Percentiles rank a stretch among this genome's conserved stretches.
phyloP scores from a whole-genome alignment of 2,888 invertebrate genomes.

The Drosophila mulleri region DNA sequence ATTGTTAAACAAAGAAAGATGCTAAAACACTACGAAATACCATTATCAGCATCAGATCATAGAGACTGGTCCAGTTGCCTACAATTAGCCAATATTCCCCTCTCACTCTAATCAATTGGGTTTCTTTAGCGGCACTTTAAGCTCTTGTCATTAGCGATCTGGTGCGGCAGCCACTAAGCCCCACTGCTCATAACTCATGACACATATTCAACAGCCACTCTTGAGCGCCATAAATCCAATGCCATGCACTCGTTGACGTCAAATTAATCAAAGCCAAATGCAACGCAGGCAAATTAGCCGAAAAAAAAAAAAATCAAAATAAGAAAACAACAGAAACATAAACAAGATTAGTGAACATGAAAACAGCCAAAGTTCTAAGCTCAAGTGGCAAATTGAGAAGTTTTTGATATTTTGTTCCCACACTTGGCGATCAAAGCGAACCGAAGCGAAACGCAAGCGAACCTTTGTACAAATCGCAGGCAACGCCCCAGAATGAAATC shows the following conservation, averaged over 20 bases:
- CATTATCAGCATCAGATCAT: background rate
- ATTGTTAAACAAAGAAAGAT: background rate
- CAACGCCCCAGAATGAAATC: conserved; percentile 79
- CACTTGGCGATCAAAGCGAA: conserved; percentile 63
- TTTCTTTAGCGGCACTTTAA: conserved; percentile 11
- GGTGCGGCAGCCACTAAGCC: conserved; percentile 18
- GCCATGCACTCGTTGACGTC: conserved; percentile 78
- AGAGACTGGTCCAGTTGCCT: background rate
- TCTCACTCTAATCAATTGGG: background rate
- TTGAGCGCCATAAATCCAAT: conserved; percentile 67
- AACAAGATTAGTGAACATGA: conserved; percentile 49
- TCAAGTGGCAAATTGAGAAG: conserved; percentile 74
- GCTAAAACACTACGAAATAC: background rate
- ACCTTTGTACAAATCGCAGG: conserved; percentile 61
- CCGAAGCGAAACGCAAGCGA: conserved; percentile 62
- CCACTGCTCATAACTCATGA: conserved; percentile 57
- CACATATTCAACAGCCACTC: conserved; percentile 40
- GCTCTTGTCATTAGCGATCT: conserved; percentile 40
- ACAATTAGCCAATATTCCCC: background rate
- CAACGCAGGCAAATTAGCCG: conserved; percentile 72
- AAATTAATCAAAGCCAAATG: conserved; percentile 77
- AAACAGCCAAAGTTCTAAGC: conserved; percentile 37
- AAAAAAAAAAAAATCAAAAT: too few relatives aligned
- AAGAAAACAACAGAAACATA: conserved; percentile 13
- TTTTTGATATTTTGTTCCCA: conserved; percentile 66